Percentiles rank a stretch among this genome's conserved stretches.
These are phyloP conservation scores for Emydocephalus ijimae DNA, from an alignment of 2,113 vertebrate genomes.

Conservation along the genomic window DNA sequence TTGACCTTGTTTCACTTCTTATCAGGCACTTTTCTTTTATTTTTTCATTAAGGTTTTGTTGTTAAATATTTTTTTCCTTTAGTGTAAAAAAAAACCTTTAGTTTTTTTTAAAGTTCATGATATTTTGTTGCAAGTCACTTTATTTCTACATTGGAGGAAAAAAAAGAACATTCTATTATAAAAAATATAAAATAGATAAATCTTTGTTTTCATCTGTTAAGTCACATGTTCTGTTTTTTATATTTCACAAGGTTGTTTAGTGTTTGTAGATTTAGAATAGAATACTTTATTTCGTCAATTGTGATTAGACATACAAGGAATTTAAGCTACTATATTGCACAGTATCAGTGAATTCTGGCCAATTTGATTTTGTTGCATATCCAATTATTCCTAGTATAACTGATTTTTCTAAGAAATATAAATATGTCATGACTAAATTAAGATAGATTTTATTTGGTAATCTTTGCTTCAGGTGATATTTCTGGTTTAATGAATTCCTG, in stretches of 20 bases:
- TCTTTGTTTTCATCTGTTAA: neutral
- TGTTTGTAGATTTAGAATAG: neutral
- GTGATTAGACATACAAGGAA: neutral
- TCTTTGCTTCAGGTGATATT: neutral
- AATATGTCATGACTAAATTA: neutral
- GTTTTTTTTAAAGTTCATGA: neutral
- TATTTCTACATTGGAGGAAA: neutral
- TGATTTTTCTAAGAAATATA: neutral
- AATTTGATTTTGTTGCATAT: neutral
- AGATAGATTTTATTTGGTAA: neutral
- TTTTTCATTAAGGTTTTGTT: neutral
- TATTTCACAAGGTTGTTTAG: neutral
- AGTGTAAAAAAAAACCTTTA: neutral
- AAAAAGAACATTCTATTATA: neutral
- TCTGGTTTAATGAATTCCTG: neutral
- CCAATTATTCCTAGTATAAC: neutral
- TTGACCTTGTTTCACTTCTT: neutral
- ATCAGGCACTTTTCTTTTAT: neutral
- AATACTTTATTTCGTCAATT: neutral
- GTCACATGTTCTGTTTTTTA: neutral
- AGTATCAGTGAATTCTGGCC: neutral
- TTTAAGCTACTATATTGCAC: neutral
- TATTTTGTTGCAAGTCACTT: neutral
- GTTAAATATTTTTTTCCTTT: neutral
- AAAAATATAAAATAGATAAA: neutral